Evolutionary conservation across 2,888 invertebrate species (phyloP), one percentile per base, ranked within the genome.

Genomic region (Sussaba pulchella): DNA sequence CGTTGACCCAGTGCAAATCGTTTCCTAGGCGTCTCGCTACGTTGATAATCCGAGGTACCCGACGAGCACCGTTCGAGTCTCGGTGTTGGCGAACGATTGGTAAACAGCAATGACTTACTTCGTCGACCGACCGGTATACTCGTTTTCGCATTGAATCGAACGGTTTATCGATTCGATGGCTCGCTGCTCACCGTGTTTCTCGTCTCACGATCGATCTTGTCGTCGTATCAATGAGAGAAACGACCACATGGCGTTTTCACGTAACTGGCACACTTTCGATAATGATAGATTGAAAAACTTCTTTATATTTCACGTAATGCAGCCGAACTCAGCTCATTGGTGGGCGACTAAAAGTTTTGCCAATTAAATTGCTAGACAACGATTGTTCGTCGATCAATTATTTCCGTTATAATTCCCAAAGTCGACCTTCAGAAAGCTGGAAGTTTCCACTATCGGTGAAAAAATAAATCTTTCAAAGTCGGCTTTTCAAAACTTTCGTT

Each of bases 351-450:
- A 21, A 69, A 75, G 59, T 39, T 50, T 66, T 41, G 43, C 47
- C 50, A 59, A 77, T 71, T 64, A n/a, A 77, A 77, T 71, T 59
- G 71, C 47, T 59, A 66, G 71, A 77, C 64, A 67, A 73, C 43
- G 21, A 19, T 41, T 24, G 24, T 24, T 47, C 24, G 52, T 5
- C 63, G 41, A 43, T 41, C 52, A 54, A 66, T 66, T 70, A 39
- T 61, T 67, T 63, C 19, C 45, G 63, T 8, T 12, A 12, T 45
- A 26, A n/a, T 26, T 6, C 24, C 1, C 50, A 21, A 24, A n/a
- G 8, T 52, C 9, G 12, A 24, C 50, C 2, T 19, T 24, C 21
- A 52, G 9, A 12, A n/a, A n/a, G n/a, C n/a, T n/a, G n/a, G n/a
- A 24, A 2, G 6, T n/a, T 52, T 41, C 14, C 14, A 39, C 14